Percentiles rank a stretch among this genome's conserved stretches.
These are phyloP conservation scores for Sarcophaga variegata DNA, from an alignment of 2,888 invertebrate species.

Conservation along the genomic window DNA sequence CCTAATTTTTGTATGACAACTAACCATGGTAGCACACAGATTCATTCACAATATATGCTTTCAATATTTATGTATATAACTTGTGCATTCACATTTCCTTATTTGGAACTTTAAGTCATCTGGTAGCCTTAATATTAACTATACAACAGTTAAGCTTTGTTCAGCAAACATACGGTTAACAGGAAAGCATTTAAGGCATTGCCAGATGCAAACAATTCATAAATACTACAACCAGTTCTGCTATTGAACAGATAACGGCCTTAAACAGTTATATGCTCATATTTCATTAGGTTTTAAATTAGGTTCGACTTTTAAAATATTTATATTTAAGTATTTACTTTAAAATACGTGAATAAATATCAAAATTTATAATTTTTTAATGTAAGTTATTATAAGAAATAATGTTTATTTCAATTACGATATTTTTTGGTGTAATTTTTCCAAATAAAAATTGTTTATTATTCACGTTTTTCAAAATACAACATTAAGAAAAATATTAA, in stretches of 20 bases:
- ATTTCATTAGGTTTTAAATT: too few relatives aligned
- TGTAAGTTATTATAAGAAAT: neutral
- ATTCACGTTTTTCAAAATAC: neutral
- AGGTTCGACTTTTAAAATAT: too few relatives aligned
- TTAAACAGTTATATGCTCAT: neutral
- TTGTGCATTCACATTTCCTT: too few relatives aligned
- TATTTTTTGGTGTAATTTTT: neutral
- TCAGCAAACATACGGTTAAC: constrained; percentile 8
- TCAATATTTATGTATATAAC: too few relatives aligned
- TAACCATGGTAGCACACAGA: too few relatives aligned
- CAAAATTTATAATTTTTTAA: too few relatives aligned
- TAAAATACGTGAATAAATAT: too few relatives aligned
- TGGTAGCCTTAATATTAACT: constrained; percentile 2
- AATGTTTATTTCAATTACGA: too few relatives aligned
- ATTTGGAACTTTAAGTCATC: neutral
- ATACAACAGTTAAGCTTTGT: constrained; percentile 24
- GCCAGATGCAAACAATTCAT: neutral
- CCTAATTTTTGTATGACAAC: too few relatives aligned
- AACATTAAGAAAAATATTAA: neutral
- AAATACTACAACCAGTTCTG: neutral
- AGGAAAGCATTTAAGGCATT: neutral
- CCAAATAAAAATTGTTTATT: neutral
- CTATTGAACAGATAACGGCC: neutral
- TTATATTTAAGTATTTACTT: too few relatives aligned
- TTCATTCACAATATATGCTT: too few relatives aligned